phyloP scores from a whole-genome alignment of 2,888 invertebrate genomes.

The Camptogramma bilineatum region DNA sequence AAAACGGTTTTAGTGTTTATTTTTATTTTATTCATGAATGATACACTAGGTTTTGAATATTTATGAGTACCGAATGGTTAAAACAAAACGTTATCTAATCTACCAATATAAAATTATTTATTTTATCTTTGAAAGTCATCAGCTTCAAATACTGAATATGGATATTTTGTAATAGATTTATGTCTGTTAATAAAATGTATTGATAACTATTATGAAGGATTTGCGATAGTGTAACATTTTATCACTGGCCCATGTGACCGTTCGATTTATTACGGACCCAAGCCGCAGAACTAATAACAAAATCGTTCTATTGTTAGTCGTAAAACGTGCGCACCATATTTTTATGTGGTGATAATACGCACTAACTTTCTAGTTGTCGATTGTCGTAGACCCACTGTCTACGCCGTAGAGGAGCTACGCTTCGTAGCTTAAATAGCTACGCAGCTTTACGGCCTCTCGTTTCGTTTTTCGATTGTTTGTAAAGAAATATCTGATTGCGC shows the following conservation, averaged over 20 bases:
- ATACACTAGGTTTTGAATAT: no score
- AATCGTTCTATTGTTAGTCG: conserved; percentile 43
- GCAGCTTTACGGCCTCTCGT: conserved; percentile 1
- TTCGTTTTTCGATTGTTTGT: neutral
- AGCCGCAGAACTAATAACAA: conserved; percentile 40
- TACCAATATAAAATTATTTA: no score
- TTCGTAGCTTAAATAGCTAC: conserved; percentile 9
- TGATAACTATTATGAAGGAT: neutral
- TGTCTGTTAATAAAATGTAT: neutral
- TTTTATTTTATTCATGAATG: no score
- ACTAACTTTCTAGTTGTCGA: conserved; percentile 37
- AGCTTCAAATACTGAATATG: neutral
- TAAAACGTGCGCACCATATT: conserved; percentile 44
- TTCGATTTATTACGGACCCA: conserved; percentile 43
- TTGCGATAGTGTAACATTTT: conserved; percentile 3
- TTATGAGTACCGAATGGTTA: no score
- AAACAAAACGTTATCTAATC: no score
- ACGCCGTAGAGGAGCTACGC: conserved; percentile 27
- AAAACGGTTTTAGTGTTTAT: no score
- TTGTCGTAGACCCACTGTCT: conserved; percentile 25
- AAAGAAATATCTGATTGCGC: neutral
- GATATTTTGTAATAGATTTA: neutral
- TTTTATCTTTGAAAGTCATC: neutral
- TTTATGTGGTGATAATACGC: conserved; percentile 45
- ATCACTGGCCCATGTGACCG: conserved; percentile 25